phyloP scores from a whole-genome alignment of 1,140 invertebrate species.

The Magallana gigas region DNA sequence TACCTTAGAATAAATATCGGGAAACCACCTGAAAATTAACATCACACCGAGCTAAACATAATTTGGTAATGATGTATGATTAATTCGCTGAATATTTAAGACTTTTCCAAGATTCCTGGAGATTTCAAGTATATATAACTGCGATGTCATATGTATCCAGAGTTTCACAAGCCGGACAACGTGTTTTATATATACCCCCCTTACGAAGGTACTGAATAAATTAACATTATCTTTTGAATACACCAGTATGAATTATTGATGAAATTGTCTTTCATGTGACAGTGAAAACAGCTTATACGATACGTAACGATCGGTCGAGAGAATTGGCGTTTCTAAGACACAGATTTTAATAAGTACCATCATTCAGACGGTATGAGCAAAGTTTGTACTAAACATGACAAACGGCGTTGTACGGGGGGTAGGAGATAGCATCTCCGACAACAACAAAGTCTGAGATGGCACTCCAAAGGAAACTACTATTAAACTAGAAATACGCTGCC shows the following conservation, averaged over 20 bases:
- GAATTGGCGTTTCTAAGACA: background rate
- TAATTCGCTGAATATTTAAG: background rate
- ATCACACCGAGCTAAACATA: background rate
- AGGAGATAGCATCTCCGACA: background rate
- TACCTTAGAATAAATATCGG: background rate
- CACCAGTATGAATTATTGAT: constrained; percentile 34
- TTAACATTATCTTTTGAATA: constrained; percentile 24
- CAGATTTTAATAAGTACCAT: background rate
- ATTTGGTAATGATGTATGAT: background rate
- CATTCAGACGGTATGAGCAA: background rate
- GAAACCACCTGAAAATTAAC: constrained; percentile 24
- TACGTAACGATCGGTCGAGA: background rate
- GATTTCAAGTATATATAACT: background rate
- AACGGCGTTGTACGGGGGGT: background rate
- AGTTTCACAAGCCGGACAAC: background rate
- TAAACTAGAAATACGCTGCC: too few relatives aligned
- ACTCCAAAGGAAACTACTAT: too few relatives aligned
- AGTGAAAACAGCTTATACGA: constrained; percentile 1
- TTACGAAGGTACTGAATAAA: constrained; percentile 7
- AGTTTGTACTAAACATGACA: background rate
- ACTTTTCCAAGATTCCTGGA: background rate
- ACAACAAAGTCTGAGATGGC: background rate
- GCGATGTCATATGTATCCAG: background rate
- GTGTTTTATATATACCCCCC: constrained; percentile 14
- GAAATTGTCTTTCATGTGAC: constrained; percentile 20